Percentiles rank a stretch among this genome's conserved stretches.
phyloP scores from a whole-genome alignment of 2,113 vertebrate species.

The Erythrolamprus reginae region DNA sequence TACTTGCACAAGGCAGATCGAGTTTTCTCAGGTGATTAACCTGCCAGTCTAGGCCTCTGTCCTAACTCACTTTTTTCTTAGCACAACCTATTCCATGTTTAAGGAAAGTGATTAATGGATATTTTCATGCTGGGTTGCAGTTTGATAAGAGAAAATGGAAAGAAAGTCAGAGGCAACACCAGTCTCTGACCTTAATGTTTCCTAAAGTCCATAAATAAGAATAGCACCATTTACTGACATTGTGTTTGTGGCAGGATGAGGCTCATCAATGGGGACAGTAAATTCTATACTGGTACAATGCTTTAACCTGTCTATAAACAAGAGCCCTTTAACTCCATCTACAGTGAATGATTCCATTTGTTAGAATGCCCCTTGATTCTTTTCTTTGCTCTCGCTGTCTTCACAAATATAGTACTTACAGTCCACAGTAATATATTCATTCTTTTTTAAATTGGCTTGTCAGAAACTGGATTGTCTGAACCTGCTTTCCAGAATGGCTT shows the following conservation, averaged over 20 bases:
- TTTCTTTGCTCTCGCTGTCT: neutral
- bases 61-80: neutral
- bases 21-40: neutral
- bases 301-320: neutral
- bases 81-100: neutral
- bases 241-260: neutral
- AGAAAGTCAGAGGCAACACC: neutral
- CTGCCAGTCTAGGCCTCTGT: neutral
- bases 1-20: neutral
- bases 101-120: neutral
- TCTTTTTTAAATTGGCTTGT: neutral
- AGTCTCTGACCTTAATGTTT: neutral
- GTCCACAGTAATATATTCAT: neutral
- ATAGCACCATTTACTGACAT: neutral
- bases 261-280: neutral
- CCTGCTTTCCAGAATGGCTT: fast-evolving
- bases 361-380: neutral
- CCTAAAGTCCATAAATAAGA: neutral
- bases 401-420: neutral
- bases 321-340: neutral
- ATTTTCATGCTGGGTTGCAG: neutral
- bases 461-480: neutral
- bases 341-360: neutral
- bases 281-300: neutral
- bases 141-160: neutral